Evolutionary conservation across 2,888 invertebrate genomes (phyloP).

Genomic region (Gastracanthus pulcherrimus): DNA sequence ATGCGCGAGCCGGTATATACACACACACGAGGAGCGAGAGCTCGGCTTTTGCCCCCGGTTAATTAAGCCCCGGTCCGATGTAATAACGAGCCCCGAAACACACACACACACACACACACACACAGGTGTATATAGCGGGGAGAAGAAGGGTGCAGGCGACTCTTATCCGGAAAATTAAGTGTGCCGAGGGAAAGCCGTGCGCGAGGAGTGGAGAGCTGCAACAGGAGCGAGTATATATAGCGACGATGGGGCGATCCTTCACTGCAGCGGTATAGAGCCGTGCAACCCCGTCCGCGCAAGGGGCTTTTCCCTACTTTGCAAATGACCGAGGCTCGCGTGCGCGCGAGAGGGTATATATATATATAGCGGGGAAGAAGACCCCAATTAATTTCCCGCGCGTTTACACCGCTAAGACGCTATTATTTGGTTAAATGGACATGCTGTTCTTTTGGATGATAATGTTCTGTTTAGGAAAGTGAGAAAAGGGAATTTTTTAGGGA

Average conservation of each 20-base stretch:
- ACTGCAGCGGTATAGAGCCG: too few species aligned
- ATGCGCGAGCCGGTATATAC: not conserved
- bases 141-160: not conserved
- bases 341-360: too few species aligned
- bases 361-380: not conserved
- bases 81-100: conserved; percentile 51
- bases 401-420: not conserved
- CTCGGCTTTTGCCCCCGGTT: conserved; percentile 24
- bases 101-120: too few species aligned
- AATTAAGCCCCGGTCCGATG: conserved; percentile 40
- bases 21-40: not conserved
- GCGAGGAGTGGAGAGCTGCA: not conserved
- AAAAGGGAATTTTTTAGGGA: too few species aligned
- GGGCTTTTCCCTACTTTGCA: conserved; percentile 19
- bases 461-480: too few species aligned
- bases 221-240: too few species aligned
- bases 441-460: too few species aligned
- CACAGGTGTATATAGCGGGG: too few species aligned
- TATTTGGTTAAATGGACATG: too few species aligned
- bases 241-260: too few species aligned
- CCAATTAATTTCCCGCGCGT: conserved; percentile 10
- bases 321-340: not conserved
- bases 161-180: conserved; percentile 48
- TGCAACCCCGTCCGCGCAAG: not conserved
- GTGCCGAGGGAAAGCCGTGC: not conserved